Evolutionary conservation across 30 jellyfish, hydroid and myxozoan genomes (phyloP), one percentile per base, ranked within the genome.

Genomic region (Hydractinia symbiolongicarpus): DNA sequence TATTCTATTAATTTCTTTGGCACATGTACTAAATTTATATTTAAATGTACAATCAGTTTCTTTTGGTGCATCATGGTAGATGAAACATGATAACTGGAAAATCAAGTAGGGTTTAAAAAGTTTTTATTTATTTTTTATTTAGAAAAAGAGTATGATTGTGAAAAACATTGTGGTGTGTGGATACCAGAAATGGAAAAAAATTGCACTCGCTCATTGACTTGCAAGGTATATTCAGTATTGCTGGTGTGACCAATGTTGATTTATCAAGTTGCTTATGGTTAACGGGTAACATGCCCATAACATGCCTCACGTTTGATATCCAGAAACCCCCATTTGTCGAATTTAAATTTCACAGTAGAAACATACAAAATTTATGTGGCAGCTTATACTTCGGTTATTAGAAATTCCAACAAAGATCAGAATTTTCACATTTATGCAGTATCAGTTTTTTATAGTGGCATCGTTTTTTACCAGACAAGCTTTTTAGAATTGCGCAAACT

Each of bases 91-190:
- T 30, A 30, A 30, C 44, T 30, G 44, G 2, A 2, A 30, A 30
- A 2, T 30, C 44, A 30, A 30, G 2, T 2, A 0, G 44, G 44
- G 44, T 30, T 30, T 30, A 30, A 30, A 30, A 0, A 30, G 44
- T 30, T 30, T 30, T 30, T 30, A 30, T 0, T 58, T 13, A 58
- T 58, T 58, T 58, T 0, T 58, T 1, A 58, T 64, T 64, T 64
- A 64, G 74, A 64, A n/a, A 64, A 64, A 82, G 97, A 90, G 75
- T 90, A 90, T 72, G 95, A 90, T 62, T 91, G 94, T 13, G 97
- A 90, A n/a, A 82, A 79, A 58, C 95, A 90, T 73, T 90, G 97
- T 78, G 97, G 97, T 72, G 97, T 90, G 51, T 90, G 97, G 97
- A 90, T 90, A 10, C 92, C 89, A 70, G 97, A 90, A 9, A 90